Conservation (phyloP, 2,888 invertebrate genomes). For the Clanis bilineata region DNA sequence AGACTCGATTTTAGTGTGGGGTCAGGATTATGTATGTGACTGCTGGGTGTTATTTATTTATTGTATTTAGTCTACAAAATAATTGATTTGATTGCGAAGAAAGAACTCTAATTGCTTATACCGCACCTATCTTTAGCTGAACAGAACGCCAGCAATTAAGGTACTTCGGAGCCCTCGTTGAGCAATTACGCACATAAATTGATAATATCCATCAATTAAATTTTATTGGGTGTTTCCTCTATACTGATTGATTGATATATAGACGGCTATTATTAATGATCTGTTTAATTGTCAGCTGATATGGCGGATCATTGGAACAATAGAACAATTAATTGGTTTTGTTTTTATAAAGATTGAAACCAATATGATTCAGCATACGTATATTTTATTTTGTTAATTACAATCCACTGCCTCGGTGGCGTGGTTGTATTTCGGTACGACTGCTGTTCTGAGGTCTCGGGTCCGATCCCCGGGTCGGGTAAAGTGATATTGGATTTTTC, state of each 20-base stretch:
- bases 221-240: slow-evolving; percentile 13
- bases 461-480: too few relatives aligned
- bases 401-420: too few relatives aligned
- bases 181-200: slow-evolving; percentile 6
- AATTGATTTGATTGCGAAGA: too few relatives aligned
- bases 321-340: not conserved
- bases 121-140: not conserved
- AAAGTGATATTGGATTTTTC: too few relatives aligned
- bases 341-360: not conserved
- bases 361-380: too few relatives aligned
- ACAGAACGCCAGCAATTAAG: not conserved
- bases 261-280: not conserved
- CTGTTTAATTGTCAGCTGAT: not conserved
- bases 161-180: not conserved
- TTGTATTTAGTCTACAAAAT: too few relatives aligned
- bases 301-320: not conserved
- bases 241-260: slow-evolving; percentile 1
- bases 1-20: too few relatives aligned
- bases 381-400: too few relatives aligned
- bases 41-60: too few relatives aligned
- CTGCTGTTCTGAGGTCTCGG: too few relatives aligned
- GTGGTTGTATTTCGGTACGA: too few relatives aligned
- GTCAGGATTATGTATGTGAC: too few relatives aligned
- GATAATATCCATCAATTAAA: slow-evolving; percentile 9
- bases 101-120: not conserved